Percentiles rank a stretch among this genome's conserved stretches.
These are phyloP conservation scores for Agriopis leucophaearia DNA, from an alignment of 2,888 invertebrate species.

Conservation along the genomic window DNA sequence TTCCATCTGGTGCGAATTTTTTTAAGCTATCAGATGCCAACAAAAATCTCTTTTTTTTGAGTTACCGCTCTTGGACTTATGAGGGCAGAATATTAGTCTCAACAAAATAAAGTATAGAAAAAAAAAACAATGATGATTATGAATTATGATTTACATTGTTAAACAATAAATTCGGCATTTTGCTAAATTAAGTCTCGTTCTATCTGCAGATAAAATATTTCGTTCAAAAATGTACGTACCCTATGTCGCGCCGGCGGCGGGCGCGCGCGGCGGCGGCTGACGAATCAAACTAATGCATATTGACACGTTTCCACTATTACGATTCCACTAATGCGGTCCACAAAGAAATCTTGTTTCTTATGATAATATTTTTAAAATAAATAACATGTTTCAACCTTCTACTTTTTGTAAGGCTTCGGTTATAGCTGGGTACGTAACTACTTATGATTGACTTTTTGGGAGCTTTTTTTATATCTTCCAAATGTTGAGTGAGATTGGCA, in stretches of 20 bases:
- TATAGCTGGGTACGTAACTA: conserved; percentile 40
- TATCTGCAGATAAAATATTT: conserved; percentile 16
- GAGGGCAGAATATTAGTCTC: too few species aligned
- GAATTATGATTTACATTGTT: background rate
- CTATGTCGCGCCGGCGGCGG: conserved; percentile 35
- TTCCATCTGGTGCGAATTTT: too few species aligned
- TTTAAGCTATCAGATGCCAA: too few species aligned
- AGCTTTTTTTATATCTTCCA: background rate
- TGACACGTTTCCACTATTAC: conserved; percentile 84
- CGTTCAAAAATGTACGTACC: conserved; percentile 49
- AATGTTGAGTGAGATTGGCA: background rate
- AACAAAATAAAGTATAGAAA: too few species aligned
- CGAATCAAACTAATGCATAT: conserved; percentile 75
- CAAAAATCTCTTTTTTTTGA: too few species aligned
- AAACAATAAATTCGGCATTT: background rate
- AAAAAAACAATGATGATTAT: too few species aligned
- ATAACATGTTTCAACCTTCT: conserved; percentile 64
- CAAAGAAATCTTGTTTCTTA: conserved; percentile 66
- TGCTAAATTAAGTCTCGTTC: background rate
- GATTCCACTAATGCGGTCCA: conserved; percentile 75
- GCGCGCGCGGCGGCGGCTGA: conserved; percentile 53
- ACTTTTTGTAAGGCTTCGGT: conserved; percentile 53
- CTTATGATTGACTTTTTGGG: conserved; percentile 22
- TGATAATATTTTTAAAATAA: conserved; percentile 58
- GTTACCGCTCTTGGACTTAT: too few species aligned